Percentiles rank a stretch among this genome's conserved stretches.
phyloP scores from a whole-genome alignment of 2,113 vertebrate genomes.

The Sebastes fasciatus region DNA sequence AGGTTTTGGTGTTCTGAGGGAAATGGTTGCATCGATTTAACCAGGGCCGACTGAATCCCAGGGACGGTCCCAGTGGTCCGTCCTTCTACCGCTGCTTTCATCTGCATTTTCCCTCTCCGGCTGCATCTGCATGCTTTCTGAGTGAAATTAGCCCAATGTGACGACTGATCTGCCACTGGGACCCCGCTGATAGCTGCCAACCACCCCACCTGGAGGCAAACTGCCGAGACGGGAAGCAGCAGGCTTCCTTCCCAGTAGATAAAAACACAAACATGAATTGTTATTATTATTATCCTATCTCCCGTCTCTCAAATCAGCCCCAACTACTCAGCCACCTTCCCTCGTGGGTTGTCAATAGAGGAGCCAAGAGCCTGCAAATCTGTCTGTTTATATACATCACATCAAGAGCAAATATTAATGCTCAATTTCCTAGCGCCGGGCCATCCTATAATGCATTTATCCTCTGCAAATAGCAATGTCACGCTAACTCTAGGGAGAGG shows the following conservation, averaged over 20 bases:
- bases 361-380: conserved; percentile 72
- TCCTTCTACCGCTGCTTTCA: conserved; percentile 57
- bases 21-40: conserved; percentile 64
- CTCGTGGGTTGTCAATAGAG: conserved; percentile 66
- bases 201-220: conserved; percentile 54
- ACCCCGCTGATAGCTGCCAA: conserved; percentile 66
- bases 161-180: conserved; percentile 58
- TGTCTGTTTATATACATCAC: conserved; percentile 81
- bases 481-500: conserved; percentile 77
- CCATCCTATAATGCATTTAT: conserved; percentile 82
- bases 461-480: conserved; percentile 84
- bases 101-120: conserved; percentile 53
- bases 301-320: conserved; percentile 53
- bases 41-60: conserved; percentile 39
- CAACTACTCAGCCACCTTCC: conserved; percentile 51
- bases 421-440: conserved; percentile 81
- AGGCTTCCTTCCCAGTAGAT: conserved; percentile 66
- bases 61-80: conserved; percentile 48
- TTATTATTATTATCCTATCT: conserved; percentile 73
- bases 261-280: conserved; percentile 72
- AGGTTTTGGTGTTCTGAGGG: conserved; percentile 67
- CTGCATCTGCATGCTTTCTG: conserved; percentile 64
- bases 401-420: conserved; percentile 83
- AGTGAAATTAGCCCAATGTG: conserved; percentile 69
- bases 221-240: conserved; percentile 61